Evolutionary conservation across 1,140 invertebrate species (phyloP).

Genomic region (Procambarus clarkii): DNA sequence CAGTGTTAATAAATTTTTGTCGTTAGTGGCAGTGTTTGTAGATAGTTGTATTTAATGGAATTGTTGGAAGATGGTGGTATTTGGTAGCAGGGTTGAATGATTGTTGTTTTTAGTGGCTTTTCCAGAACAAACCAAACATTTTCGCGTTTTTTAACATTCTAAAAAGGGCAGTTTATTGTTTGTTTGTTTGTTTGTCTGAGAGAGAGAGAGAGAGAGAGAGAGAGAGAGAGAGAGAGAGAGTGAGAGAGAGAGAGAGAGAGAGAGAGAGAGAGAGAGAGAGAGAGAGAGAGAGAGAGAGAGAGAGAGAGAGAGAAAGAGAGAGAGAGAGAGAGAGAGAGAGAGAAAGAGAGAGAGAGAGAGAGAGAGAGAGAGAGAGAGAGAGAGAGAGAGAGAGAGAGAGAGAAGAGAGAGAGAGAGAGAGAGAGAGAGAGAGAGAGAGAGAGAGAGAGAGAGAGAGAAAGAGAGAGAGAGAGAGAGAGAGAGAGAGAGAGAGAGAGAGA

Average conservation of each 20-base stretch:
- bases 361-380: not conserved
- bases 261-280: slow-evolving; percentile 19
- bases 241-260: slow-evolving; percentile 6
- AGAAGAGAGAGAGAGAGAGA: not conserved
- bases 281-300: slow-evolving; percentile 30
- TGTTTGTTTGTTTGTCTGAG: too few species aligned
- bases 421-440: not conserved
- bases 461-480: not conserved
- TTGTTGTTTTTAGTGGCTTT: too few species aligned
- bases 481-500: not conserved
- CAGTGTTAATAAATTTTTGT: too few species aligned
- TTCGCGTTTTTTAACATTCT: too few species aligned
- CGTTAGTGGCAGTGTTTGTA: too few species aligned
- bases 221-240: slow-evolving; percentile 30
- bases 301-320: slow-evolving; percentile 32
- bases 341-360: slow-evolving; percentile 5
- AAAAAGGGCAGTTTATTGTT: too few species aligned
- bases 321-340: slow-evolving; percentile 28
- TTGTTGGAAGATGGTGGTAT: too few species aligned
- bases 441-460: not conserved
- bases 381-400: not conserved
- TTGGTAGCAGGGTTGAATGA: too few species aligned
- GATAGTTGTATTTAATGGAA: too few species aligned
- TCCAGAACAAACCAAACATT: too few species aligned
- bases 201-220: too few species aligned